A percentile compares a stretch with the other conserved stretches of the same genome.
These are phyloP conservation scores for Nymphicus hollandicus DNA, from an alignment of 2,113 vertebrate species.

Conservation along the genomic window DNA sequence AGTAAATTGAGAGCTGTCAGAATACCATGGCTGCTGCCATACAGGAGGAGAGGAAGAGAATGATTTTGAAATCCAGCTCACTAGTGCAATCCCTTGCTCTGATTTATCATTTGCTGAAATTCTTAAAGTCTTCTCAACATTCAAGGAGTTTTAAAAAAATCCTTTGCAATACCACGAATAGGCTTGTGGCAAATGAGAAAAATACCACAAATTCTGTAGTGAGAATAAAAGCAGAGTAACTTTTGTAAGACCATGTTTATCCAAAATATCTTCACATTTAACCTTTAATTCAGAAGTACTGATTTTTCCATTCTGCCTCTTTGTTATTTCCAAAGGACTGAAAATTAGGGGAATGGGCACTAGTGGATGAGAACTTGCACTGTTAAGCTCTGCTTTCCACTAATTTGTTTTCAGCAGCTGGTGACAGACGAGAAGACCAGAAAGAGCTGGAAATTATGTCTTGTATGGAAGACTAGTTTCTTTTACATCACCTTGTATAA, in stretches of 20 bases:
- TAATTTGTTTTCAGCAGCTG: background rate
- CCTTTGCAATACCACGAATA: background rate
- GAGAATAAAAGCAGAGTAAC: background rate
- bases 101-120: background rate
- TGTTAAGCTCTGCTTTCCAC: background rate
- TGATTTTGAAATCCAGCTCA: background rate
- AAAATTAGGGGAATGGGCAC: background rate
- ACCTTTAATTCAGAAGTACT: background rate
- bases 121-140: background rate
- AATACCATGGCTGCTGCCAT: background rate
- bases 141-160: background rate
- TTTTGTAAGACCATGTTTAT: background rate
- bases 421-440: background rate
- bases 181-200: background rate
- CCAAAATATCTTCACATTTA: background rate
- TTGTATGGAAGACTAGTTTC: background rate
- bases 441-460: background rate
- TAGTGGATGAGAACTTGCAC: background rate
- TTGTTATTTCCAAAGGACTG: background rate
- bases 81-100: background rate
- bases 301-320: background rate
- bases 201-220: background rate
- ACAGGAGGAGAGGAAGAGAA: background rate
- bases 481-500: background rate
- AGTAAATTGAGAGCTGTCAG: background rate